Base-by-base conservation (phyloP, 2,113 vertebrate species). In the Gallinago jamesoni region DNA sequence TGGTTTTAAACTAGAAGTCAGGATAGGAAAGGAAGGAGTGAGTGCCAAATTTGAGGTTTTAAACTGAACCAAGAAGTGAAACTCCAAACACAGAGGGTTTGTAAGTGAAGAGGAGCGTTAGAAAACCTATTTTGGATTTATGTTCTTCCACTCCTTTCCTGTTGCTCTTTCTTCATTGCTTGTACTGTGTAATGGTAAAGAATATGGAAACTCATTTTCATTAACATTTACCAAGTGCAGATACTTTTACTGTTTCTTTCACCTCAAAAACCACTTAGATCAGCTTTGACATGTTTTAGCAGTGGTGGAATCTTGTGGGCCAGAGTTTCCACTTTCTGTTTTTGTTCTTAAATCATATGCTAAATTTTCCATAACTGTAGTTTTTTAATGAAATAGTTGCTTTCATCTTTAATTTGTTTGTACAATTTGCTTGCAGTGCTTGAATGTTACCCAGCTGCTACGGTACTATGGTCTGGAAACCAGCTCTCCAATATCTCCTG, bases 401-500 rank as follows among this genome's bases (percentile, higher is more conserved):
- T 76, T 91, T 69, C 48, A 9, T 21, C 14, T 72, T 91, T 81
- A 93, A 75, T 84, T 95, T 95, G 85, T 95, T 57, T 95, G 45
- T 69, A 25, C 89, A 27, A 89, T 80, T 81, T 95, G 33, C 37
- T 97, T 95, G 68, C 98, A 99, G 99, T 99, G 99, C 97, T 96
- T 99, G 96, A 99, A 99, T 93, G 98, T 99, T 91, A 99, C 99
- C 18, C 98, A 99, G 97, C 98, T 99, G 80, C 98, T 99, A 37
- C 89, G 92, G 67, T 97, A 99, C 97, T 99, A 99, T 10, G 99
- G 99, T 75, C 96, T 99, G 83, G 98, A 96, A 86, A 89, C 97
- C 7, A 98, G 97, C 43, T 98, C 98, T 39, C 98, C 98, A 23
- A 99, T 99, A 97, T 99, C 99, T 78, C 99, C 98, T 7, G 97